Evolutionary conservation across 2,888 invertebrate species (phyloP).

Genomic region (Peribatodes rhomboidaria): DNA sequence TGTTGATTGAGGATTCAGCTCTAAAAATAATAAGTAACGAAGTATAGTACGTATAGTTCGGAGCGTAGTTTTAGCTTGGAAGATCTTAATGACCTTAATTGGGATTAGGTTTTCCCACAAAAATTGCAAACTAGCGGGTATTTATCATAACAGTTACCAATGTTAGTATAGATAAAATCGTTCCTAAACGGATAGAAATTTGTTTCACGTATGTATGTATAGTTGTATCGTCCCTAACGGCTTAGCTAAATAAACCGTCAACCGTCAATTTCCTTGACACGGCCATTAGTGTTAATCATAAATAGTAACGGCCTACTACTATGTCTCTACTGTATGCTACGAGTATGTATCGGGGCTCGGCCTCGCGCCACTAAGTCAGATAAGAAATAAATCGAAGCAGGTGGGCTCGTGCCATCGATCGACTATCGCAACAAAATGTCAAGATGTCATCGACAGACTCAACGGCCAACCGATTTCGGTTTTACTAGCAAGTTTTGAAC

Average conservation of each 20-base stretch:
- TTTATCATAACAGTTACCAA: too few relatives aligned
- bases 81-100: too few relatives aligned
- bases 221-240: slow-evolving; percentile 5
- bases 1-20: too few relatives aligned
- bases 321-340: slow-evolving; percentile 1
- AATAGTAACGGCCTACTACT: slow-evolving; percentile 47
- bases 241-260: slow-evolving; percentile 32
- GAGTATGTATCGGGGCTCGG: slow-evolving; percentile 46
- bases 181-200: background rate
- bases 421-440: slow-evolving; percentile 57
- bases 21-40: too few relatives aligned
- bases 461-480: slow-evolving; percentile 39
- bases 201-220: background rate
- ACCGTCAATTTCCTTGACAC: slow-evolving; percentile 46
- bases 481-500: slow-evolving; percentile 6
- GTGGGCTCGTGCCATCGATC: slow-evolving; percentile 65
- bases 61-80: too few relatives aligned
- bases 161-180: background rate
- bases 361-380: slow-evolving; percentile 74
- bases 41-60: too few relatives aligned
- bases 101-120: too few relatives aligned
- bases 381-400: slow-evolving; percentile 72
- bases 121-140: too few relatives aligned
- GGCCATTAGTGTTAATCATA: slow-evolving; percentile 48
- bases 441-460: slow-evolving; percentile 56